These are phyloP conservation scores for Trachemys scripta DNA, from an alignment of 2,113 vertebrate genomes.

Conservation along the genomic window DNA sequence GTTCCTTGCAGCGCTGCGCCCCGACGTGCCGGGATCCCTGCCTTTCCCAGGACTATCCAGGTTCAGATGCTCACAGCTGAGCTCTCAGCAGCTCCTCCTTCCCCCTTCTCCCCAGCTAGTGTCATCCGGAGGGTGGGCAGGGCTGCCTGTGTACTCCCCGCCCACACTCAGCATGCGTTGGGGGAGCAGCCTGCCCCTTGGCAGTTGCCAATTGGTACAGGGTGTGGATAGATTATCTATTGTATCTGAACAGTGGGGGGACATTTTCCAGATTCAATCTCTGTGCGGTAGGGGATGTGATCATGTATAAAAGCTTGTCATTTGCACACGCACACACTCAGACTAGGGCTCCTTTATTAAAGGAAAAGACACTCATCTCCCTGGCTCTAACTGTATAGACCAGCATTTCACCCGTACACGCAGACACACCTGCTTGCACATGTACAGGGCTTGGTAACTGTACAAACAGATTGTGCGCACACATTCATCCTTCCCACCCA, in stretches of 20 bases:
- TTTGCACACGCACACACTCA: neutral
- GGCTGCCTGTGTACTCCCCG: conserved; percentile 70
- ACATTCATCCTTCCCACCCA: neutral
- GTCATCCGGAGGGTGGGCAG: conserved; percentile 76
- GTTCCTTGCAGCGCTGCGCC: conserved; percentile 90
- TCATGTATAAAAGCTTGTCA: neutral
- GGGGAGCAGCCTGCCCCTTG: neutral
- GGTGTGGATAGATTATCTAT: neutral
- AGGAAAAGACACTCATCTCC: neutral
- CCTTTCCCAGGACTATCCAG: conserved; percentile 61
- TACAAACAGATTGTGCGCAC: neutral
- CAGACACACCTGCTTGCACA: neutral
- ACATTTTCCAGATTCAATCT: neutral
- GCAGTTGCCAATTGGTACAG: neutral
- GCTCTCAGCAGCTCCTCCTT: conserved; percentile 79
- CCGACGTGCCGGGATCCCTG: conserved; percentile 88
- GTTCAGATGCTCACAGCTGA: conserved; percentile 74
- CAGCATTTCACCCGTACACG: neutral
- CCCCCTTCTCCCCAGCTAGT: conserved; percentile 72
- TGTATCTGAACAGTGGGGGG: neutral
- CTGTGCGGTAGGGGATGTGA: neutral
- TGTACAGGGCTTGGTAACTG: rapidly evolving
- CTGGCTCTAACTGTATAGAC: neutral
- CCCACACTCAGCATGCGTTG: neutral
- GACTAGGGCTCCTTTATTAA: neutral